phyloP scores from a whole-genome alignment of 2,888 invertebrate species.

The Toxonevra muliebris region DNA sequence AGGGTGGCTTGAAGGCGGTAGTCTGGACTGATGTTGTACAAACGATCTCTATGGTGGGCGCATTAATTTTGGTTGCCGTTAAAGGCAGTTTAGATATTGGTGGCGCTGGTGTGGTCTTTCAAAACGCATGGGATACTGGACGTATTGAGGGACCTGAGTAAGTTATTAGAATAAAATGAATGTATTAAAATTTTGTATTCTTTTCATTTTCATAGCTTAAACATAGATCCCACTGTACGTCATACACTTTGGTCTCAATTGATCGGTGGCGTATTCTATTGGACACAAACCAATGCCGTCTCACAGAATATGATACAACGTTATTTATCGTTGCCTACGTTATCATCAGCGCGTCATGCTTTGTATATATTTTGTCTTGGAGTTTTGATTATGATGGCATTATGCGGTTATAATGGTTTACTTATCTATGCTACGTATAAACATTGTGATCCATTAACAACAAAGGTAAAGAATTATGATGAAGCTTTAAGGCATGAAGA shows the following conservation, averaged over 20 bases:
- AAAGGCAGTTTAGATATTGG: slow-evolving; percentile 81
- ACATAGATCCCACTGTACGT: slow-evolving; percentile 79
- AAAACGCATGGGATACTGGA: slow-evolving; percentile 74
- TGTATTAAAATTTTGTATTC: background rate
- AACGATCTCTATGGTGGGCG: slow-evolving; percentile 79
- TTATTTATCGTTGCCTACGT: slow-evolving; percentile 78
- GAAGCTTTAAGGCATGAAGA: background rate
- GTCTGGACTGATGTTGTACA: slow-evolving; percentile 83
- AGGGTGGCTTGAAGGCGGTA: slow-evolving; percentile 84
- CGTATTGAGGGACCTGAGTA: slow-evolving; percentile 79
- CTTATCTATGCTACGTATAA: slow-evolving; percentile 73
- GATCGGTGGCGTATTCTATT: slow-evolving; percentile 81
- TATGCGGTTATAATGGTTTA: slow-evolving; percentile 72
- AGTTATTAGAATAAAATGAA: slow-evolving; percentile 44
- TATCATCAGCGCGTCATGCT: slow-evolving; percentile 70
- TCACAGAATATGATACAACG: slow-evolving; percentile 91
- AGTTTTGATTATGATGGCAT: slow-evolving; percentile 66
- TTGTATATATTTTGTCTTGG: slow-evolving; percentile 70
- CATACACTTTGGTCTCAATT: slow-evolving; percentile 85
- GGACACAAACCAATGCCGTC: slow-evolving; percentile 81
- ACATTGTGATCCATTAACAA: slow-evolving; percentile 73
- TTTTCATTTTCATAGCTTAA: slow-evolving; percentile 70
- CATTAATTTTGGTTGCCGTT: slow-evolving; percentile 76
- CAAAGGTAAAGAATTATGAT: slow-evolving; percentile 64
- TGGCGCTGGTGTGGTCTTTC: slow-evolving; percentile 72